Evolutionary conservation across 1,140 invertebrate genomes (phyloP).

Genomic region (Helicoverpa armigera): DNA sequence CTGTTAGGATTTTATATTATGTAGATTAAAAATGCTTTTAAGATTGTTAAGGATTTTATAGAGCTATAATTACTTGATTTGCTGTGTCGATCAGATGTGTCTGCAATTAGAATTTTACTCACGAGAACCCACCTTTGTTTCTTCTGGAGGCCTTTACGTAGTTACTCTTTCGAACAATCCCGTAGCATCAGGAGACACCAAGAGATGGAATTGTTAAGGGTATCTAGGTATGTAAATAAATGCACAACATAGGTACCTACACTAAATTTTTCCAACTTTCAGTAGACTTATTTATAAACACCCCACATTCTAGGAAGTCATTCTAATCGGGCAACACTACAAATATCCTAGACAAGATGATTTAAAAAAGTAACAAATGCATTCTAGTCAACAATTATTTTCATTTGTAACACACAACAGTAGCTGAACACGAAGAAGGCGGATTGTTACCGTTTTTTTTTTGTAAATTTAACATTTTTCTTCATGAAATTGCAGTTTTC

Average conservation of each 20-base stretch:
- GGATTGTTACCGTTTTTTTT: constrained; percentile 4
- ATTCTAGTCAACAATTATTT: constrained; percentile 31
- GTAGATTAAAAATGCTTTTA: too few relatives aligned
- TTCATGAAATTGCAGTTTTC: background rate
- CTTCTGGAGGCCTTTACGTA: too few relatives aligned
- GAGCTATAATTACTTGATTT: too few relatives aligned
- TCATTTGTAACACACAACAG: constrained; percentile 15
- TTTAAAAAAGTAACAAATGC: constrained; percentile 21
- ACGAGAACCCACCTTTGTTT: too few relatives aligned
- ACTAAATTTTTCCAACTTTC: background rate
- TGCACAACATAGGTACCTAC: too few relatives aligned
- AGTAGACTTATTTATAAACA: background rate
- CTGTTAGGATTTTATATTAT: constrained; percentile 10
- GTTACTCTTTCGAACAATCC: too few relatives aligned
- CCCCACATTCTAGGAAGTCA: background rate
- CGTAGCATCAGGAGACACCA: too few relatives aligned
- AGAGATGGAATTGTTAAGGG: too few relatives aligned
- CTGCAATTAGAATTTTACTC: too few relatives aligned
- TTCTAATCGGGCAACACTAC: background rate
- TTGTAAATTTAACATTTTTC: background rate
- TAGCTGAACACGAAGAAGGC: constrained; percentile 10
- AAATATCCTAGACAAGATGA: constrained; percentile 23
- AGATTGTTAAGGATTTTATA: too few relatives aligned
- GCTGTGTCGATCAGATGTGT: too few relatives aligned
- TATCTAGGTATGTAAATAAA: too few relatives aligned